These are phyloP conservation scores for Lepilemur ruficaudatus DNA, from an alignment of 2,797 vertebrate species.

Conservation along the genomic window DNA sequence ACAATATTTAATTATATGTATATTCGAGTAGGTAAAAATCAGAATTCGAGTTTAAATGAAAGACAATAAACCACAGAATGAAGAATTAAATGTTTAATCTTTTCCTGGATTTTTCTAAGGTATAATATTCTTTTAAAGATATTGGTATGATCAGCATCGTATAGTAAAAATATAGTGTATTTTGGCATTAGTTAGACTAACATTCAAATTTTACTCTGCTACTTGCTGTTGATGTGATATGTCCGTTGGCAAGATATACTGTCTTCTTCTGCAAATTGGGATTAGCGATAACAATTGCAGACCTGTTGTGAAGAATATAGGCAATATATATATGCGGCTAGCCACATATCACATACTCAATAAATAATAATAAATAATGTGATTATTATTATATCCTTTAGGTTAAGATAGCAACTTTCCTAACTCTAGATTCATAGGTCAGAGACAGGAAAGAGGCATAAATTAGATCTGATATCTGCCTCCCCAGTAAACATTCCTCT, in stretches of 20 bases:
- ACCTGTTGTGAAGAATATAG: not conserved
- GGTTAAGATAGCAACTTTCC: not conserved
- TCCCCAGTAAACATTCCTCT: not conserved
- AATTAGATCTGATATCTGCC: not conserved
- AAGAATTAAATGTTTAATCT: not conserved
- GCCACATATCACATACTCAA: not conserved
- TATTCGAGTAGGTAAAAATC: not conserved
- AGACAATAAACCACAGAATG: not conserved
- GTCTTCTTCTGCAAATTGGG: not conserved
- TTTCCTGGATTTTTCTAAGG: not conserved
- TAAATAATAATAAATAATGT: not conserved
- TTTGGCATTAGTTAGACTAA: not conserved
- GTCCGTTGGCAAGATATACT: not conserved
- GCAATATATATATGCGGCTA: not conserved
- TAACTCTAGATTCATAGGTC: not conserved
- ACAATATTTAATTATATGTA: not conserved
- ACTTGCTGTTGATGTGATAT: not conserved
- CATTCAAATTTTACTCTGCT: not conserved
- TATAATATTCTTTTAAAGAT: not conserved
- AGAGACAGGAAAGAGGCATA: not conserved
- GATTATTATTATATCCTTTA: not conserved
- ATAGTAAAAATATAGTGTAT: not conserved
- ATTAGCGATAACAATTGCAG: not conserved
- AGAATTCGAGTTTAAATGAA: not conserved
- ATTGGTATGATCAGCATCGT: not conserved